Base-by-base conservation (phyloP, 2,113 vertebrate species). In the Abramis brama region DNA sequence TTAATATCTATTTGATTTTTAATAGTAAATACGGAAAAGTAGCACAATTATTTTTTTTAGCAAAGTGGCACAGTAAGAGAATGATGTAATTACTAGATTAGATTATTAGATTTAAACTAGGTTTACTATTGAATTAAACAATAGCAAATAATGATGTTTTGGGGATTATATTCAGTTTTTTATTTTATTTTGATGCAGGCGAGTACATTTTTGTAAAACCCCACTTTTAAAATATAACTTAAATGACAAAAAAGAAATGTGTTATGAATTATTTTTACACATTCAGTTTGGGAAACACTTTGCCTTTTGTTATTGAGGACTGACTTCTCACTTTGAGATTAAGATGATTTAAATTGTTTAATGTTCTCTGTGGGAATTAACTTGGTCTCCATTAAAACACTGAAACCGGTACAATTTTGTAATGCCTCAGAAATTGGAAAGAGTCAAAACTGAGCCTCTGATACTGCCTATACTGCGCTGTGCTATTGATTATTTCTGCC, bases 401-500 rank as follows among this genome's bases (percentile, higher is more conserved):
- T 52, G 39, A 82, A 81, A 75, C 27, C 47, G 1, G 27, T 33
- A 60, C 55, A 64, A 64, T 60, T 57, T 60, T 80, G 85, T 82
- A 50, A 47, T 82, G 68, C 27, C 68, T 81, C 21, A 64, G 39
- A 82, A 39, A 45, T 5, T 5, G 6, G 39, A 60, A 52, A 57
- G 50, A 76, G 71, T 87, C 25, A 10, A 70, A 68, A 75, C 50
- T 27, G 6, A 75, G 68, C 43, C 12, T 68, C 60, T 80, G 66
- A 88, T 83, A 85, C 33, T 33, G 33, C 33, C 33, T 33, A 4
- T 33, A 17, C 86, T 86, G 60, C 12, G 39, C 25, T 1, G 21
- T 55, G 45, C 19, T 77, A 86, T 84, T 80, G 80, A 87, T 90
- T 82, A 84, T 82, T 82, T 76, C 59, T 27, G 33, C 9, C n/a